Evolutionary conservation across 2,888 invertebrate genomes (phyloP).

Genomic region (Oxyteleia sp.): DNA sequence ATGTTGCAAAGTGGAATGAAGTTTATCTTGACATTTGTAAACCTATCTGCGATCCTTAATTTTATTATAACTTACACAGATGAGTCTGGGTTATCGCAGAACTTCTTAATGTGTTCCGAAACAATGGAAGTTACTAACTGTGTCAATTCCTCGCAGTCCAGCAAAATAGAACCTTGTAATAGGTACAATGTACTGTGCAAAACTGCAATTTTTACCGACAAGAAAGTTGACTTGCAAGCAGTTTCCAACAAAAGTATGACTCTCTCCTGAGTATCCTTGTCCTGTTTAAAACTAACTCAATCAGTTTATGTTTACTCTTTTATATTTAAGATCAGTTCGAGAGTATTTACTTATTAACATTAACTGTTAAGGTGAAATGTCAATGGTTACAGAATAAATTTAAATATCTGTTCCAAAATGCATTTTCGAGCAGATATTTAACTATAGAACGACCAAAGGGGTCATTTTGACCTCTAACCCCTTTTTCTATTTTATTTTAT

Average conservation of each 20-base stretch:
- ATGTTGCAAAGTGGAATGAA: too few species aligned
- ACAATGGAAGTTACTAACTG: constrained; percentile 88
- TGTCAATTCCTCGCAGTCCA: constrained; percentile 88
- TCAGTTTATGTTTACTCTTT: not conserved
- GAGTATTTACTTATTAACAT: too few species aligned
- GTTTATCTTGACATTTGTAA: too few species aligned
- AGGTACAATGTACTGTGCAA: constrained; percentile 91
- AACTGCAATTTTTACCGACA: constrained; percentile 90
- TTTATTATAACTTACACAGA: constrained; percentile 87
- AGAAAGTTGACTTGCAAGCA: constrained; percentile 90
- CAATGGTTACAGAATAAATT: too few species aligned
- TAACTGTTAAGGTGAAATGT: too few species aligned
- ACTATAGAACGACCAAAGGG: too few species aligned
- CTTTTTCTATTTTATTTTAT: too few species aligned
- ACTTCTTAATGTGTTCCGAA: constrained; percentile 88
- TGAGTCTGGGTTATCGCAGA: constrained; percentile 86
- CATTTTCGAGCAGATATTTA: too few species aligned
- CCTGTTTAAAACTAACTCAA: constrained; percentile 84
- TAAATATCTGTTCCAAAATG: too few species aligned
- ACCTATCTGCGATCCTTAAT: too few species aligned
- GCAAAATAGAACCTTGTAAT: constrained; percentile 89
- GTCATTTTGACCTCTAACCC: too few species aligned
- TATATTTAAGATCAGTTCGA: too few species aligned
- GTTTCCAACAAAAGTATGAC: constrained; percentile 89
- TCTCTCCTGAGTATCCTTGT: constrained; percentile 89